Evolutionary conservation across 2,888 invertebrate genomes (phyloP), one percentile per base, ranked within the genome.

Genomic region (Leucoptera coffeella): DNA sequence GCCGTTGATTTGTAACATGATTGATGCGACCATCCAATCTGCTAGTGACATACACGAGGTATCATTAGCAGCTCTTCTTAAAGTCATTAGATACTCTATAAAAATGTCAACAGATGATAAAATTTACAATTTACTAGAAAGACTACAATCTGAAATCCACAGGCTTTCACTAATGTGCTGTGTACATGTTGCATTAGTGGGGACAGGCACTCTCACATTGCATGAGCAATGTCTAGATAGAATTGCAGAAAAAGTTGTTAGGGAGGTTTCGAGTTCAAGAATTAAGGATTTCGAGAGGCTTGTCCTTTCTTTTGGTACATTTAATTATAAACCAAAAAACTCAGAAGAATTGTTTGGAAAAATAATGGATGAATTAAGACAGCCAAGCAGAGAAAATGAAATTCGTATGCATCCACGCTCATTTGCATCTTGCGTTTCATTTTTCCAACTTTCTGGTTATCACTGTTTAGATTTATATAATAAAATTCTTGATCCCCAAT

Each of bases 241-340:
- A 32, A 72, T 83, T 25, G 54, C 79, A 1, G 40, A 75, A 23
- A 67, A 65, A 32, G 64, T 81, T 12, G 45, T 60, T 6, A 38
- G 48, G 3, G 52, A 74, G 14, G 43, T 83, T 1, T 33, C 58
- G 2, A 26, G 43, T 3, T 48, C 73, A 0, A 73, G 86, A 32
- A 25, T 86, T 1, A 89, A 89, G 53, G 88, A 89, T 43, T 55
- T 88, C 15, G 88, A 88, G 51, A 73, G 86, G 37, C 50, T 86
- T 6, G 51, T 77, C 3, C 64, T 82, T 32, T 69, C 73, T 1
- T 72, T 78, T 41, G 74, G 75, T 2, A 71, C 77, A 42, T 82
- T 81, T 35, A 74, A 81, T 45, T 72, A 65, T 28, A 49, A 54
- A 30, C 77, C 78, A 9, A 37, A 61, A 26, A 71, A 62, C n/a